Conservation (phyloP, 2,113 vertebrate species). For the Lota lota region DNA sequence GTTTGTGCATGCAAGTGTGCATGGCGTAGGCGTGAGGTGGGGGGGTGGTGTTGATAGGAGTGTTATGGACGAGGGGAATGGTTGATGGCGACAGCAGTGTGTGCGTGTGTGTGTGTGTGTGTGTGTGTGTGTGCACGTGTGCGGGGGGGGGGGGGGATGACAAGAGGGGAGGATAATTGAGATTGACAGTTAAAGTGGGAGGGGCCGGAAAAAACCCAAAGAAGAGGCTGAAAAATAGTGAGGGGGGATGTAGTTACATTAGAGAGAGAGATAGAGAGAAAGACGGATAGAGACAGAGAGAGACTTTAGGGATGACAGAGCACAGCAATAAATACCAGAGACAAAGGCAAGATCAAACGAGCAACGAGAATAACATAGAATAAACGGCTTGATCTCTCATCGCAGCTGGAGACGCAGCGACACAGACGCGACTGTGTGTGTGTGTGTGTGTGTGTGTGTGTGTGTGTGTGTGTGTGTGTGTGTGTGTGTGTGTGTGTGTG, state of each 20-base stretch:
- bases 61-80: too few relatives aligned
- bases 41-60: too few relatives aligned
- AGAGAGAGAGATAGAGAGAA: too few relatives aligned
- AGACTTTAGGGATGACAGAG: too few relatives aligned
- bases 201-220: neutral
- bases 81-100: too few relatives aligned
- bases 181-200: neutral
- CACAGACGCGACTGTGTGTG: neutral
- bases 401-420: neutral
- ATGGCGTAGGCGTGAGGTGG: neutral
- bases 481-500: constrained; percentile 18
- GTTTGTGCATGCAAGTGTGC: neutral
- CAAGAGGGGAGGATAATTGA: too few relatives aligned
- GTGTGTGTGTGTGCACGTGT: too few relatives aligned
- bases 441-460: constrained; percentile 17
- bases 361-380: neutral
- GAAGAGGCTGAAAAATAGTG: neutral
- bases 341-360: neutral
- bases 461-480: constrained; percentile 10
- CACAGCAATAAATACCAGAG: neutral
- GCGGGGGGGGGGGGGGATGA: too few relatives aligned
- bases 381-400: neutral
- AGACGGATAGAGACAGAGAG: too few relatives aligned
- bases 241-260: neutral
- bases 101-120: too few relatives aligned